These are phyloP conservation scores for Gadus macrocephalus DNA, from an alignment of 2,113 vertebrate genomes.

Conservation along the genomic window DNA sequence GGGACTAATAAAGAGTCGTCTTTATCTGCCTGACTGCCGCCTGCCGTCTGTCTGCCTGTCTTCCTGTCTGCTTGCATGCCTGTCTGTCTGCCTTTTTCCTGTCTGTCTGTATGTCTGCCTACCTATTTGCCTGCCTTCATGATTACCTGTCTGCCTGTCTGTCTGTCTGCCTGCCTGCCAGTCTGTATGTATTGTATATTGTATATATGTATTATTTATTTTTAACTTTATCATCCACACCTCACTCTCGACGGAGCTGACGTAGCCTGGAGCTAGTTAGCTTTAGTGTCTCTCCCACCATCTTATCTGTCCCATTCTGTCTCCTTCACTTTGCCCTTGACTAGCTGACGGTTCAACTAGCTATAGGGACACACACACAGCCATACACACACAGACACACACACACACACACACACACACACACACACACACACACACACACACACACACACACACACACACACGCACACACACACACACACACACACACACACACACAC, in stretches of 20 bases:
- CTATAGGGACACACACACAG: background rate
- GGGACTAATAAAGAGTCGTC: slow-evolving; percentile 84
- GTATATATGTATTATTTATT: too few relatives aligned
- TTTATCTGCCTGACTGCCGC: slow-evolving; percentile 74
- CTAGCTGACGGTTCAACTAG: background rate
- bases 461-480: too few relatives aligned
- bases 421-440: too few relatives aligned
- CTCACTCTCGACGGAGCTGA: too few relatives aligned
- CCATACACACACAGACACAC: slow-evolving; percentile 8
- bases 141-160: too few relatives aligned
- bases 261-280: too few relatives aligned
- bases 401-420: slow-evolving; percentile 23
- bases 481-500: slow-evolving; percentile 11
- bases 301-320: slow-evolving; percentile 21
- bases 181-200: too few relatives aligned
- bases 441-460: too few relatives aligned
- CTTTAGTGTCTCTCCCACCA: slow-evolving; percentile 9
- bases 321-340: slow-evolving; percentile 35
- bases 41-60: slow-evolving; percentile 30
- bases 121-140: too few relatives aligned
- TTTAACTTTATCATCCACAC: too few relatives aligned
- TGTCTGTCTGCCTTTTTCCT: too few relatives aligned
- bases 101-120: slow-evolving; percentile 29
- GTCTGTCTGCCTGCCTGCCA: too few relatives aligned
- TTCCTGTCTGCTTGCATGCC: slow-evolving; percentile 19